These are phyloP conservation scores for Mormyrus proboscirostris DNA, from an alignment of 2,797 vertebrate genomes.

Conservation along the genomic window DNA sequence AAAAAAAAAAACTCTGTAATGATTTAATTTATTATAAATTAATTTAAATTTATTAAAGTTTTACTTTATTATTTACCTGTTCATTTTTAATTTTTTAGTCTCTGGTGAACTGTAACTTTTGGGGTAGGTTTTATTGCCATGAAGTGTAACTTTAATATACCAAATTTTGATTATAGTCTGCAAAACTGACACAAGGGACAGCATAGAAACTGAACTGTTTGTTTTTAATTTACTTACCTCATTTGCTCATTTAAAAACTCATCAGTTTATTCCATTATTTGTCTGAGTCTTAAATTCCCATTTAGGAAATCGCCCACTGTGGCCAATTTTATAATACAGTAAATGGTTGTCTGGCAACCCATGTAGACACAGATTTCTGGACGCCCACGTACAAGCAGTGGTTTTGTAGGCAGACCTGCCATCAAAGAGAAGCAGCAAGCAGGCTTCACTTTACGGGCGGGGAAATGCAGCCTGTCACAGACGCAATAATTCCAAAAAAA, in stretches of 20 bases:
- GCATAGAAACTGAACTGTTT: background rate
- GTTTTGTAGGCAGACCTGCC: background rate
- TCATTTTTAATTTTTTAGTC: background rate
- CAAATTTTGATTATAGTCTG: background rate
- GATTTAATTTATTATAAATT: background rate
- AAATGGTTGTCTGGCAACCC: constrained; percentile 3
- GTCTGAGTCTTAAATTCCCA: background rate
- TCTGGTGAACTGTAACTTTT: background rate
- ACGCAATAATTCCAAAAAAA: background rate
- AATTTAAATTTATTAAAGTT: background rate
- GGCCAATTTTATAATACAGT: background rate
- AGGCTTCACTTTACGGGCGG: background rate
- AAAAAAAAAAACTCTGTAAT: background rate
- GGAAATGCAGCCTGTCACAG: background rate
- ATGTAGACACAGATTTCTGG: background rate
- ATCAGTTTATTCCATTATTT: background rate
- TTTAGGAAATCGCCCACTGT: constrained; percentile 1
- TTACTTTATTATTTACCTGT: background rate
- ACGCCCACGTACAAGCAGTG: background rate
- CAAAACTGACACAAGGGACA: background rate
- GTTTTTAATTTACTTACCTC: background rate
- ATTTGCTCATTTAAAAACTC: background rate
- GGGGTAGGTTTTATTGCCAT: background rate
- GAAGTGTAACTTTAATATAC: background rate
- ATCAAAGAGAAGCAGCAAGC: background rate